Base-by-base conservation (phyloP, 2,888 invertebrate genomes). In the Aphidius colemani region DNA sequence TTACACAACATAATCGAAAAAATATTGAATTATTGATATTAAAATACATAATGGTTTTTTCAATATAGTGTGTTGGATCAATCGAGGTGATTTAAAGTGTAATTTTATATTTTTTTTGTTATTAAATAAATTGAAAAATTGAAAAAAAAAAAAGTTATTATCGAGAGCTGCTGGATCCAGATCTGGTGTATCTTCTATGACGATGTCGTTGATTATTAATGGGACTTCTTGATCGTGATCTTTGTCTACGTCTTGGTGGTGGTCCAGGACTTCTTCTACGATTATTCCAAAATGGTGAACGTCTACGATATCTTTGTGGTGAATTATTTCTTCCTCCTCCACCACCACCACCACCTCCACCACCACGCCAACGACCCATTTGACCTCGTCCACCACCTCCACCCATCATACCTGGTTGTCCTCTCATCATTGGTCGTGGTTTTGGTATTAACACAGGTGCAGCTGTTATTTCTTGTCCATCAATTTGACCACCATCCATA, bases 401-500 rank as follows among this genome's bases (percentile, higher is more conserved):
- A 30, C 30, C 30, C 74, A 89, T 76, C 74, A 79, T 78, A 3
- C 71, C 71, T 7, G 81, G 81, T 7, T 82, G 80, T 77, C 79
- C 78, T 41, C 82, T 72, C 1, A 81, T 77, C 70, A 86, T 85
- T 56, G 86, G 86, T 65, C 90, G 85, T 66, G 89, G 89, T 67
- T 90, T 90, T 49, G 90, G 92, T 59, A 94, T 85, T 78, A 96
- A 84, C 67, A 98, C 95, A n/a, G 96, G 94, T 48, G 96, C 95
- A 44, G 95, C 96, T 30, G 95, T 94, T 60, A 98, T 93, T 85
- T 96, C 96, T 82, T 96, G 95, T 11, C 95, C 95, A 84, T 97
- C 96, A 77, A 98, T 93, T 84, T 97, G 96, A 89, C 93, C 99
- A 79, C 98, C 98, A 84, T 99, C 98, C 98, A 99, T 98, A 79